A percentile compares a stretch with the other conserved stretches of the same genome.
Evolutionary conservation across 2,797 vertebrate genomes (phyloP).

Genomic region (Sebastiscus albofasciatus): DNA sequence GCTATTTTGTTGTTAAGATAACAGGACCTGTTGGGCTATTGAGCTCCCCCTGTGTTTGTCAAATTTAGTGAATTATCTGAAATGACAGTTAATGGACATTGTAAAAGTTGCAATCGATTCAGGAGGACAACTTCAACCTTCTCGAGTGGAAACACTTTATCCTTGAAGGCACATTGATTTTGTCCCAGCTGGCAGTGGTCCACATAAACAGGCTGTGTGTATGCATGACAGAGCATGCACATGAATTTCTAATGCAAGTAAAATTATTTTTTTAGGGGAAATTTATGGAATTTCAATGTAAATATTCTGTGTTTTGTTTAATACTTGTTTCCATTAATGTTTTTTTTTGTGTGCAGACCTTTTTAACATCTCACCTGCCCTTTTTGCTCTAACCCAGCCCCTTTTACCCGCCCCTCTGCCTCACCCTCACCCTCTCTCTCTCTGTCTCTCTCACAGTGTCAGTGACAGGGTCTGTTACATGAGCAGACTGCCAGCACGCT

Average conservation of each 20-base stretch:
- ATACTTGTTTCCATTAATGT: neutral
- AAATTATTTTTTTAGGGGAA: neutral
- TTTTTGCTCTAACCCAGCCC: slow-evolving; percentile 22
- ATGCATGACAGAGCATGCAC: neutral
- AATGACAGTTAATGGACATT: slow-evolving; percentile 46
- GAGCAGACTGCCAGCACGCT: slow-evolving; percentile 70
- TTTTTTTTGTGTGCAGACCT: neutral
- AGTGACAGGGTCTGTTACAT: slow-evolving; percentile 76
- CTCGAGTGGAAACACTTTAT: slow-evolving; percentile 28
- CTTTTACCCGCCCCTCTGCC: slow-evolving; percentile 28
- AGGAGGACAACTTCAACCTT: slow-evolving; percentile 24
- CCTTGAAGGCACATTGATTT: slow-evolving; percentile 36
- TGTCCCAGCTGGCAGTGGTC: neutral
- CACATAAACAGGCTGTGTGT: neutral
- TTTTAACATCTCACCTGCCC: slow-evolving; percentile 44
- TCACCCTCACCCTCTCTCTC: slow-evolving; percentile 26
- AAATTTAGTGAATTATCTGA: slow-evolving; percentile 32
- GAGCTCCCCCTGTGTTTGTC: slow-evolving; percentile 10
- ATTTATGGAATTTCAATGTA: neutral
- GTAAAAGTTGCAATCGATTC: slow-evolving; percentile 21
- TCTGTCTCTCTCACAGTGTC: slow-evolving; percentile 61
- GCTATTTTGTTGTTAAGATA: neutral
- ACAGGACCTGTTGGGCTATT: neutral
- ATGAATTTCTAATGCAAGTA: neutral
- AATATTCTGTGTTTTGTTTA: neutral